Base-by-base conservation (phyloP, 2,113 vertebrate genomes). In the Triplophysa siluroides region DNA sequence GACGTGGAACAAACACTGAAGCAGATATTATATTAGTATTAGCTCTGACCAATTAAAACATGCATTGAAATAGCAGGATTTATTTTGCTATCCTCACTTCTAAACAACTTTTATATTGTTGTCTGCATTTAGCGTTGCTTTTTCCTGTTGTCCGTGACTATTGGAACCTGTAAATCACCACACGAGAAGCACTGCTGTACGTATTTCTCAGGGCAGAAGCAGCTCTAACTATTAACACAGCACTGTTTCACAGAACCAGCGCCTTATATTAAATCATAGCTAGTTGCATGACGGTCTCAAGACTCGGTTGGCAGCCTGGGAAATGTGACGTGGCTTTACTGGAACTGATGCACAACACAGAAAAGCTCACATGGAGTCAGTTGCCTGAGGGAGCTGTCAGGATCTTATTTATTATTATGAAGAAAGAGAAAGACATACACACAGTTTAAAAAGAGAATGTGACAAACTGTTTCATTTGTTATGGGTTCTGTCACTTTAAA, bases 261-360 rank as follows among this genome's bases (percentile, higher is more conserved):
- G 41, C 73, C 41, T 14, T 8, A 33, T 12, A 65, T 38, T 74
- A 78, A 73, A 82, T 79, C 68, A 69, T 62, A 69, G 67, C 12
- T 41, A 77, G 66, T 45, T 63, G 54, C 43, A 4, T 47, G 45
- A 76, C 5, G 2, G 43, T 21, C 56, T 54, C 67, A 45, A 43
- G 56, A 41, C 66, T 75, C 72, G 24, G 58, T 62, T 75, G 81
- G 54, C 63, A 69, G 50, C 13, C 70, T 58, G 64, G 62, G 70
- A 62, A 66, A 62, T 24, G 54, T 76, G 69, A 75, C 26, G n/a
- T 72, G 72, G 77, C 69, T 80, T 74, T 79, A 58, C 52, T 82
- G 77, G 77, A 77, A 76, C 71, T 76, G 71, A 76, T 19, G 13
- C 50, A 23, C 52, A 0, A 16, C 62, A 74, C 62, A 43, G 24